phyloP scores from a whole-genome alignment of 2,113 vertebrate species.

The Pimephales promelas region DNA sequence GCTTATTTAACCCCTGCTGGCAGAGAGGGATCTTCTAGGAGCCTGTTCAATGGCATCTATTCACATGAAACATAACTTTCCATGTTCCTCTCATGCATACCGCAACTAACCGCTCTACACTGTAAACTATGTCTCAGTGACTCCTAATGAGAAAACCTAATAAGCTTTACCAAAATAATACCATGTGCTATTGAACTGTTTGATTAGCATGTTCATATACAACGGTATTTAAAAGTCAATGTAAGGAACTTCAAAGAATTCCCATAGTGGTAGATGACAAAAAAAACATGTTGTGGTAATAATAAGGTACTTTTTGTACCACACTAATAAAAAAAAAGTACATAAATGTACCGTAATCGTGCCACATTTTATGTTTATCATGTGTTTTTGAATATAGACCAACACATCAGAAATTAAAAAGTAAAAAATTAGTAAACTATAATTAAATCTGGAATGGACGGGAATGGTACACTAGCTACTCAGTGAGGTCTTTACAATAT shows the following conservation, averaged over 20 bases:
- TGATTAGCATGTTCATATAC: not conserved
- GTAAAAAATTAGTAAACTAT: too few relatives aligned
- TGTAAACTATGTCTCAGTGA: not conserved
- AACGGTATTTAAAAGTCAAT: not conserved
- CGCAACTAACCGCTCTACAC: not conserved
- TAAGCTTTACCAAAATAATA: not conserved
- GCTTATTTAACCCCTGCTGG: constrained; percentile 32
- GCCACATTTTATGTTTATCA: too few relatives aligned
- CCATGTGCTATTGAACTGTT: not conserved
- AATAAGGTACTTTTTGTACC: constrained; percentile 12
- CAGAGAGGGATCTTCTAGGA: constrained; percentile 6
- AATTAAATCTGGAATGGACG: not conserved
- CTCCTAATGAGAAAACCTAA: constrained; percentile 9
- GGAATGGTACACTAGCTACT: not conserved
- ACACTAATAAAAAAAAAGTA: not conserved
- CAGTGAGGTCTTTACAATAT: not conserved
- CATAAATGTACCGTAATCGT: not conserved
- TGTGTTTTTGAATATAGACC: not conserved
- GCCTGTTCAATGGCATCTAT: constrained; percentile 29
- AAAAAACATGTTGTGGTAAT: not conserved
- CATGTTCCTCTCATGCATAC: constrained; percentile 21
- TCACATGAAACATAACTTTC: constrained; percentile 25
- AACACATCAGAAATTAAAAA: not conserved
- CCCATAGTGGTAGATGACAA: not conserved
- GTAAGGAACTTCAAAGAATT: not conserved